phyloP scores from a whole-genome alignment of 2,113 vertebrate genomes.

The Sterna hirundo region DNA sequence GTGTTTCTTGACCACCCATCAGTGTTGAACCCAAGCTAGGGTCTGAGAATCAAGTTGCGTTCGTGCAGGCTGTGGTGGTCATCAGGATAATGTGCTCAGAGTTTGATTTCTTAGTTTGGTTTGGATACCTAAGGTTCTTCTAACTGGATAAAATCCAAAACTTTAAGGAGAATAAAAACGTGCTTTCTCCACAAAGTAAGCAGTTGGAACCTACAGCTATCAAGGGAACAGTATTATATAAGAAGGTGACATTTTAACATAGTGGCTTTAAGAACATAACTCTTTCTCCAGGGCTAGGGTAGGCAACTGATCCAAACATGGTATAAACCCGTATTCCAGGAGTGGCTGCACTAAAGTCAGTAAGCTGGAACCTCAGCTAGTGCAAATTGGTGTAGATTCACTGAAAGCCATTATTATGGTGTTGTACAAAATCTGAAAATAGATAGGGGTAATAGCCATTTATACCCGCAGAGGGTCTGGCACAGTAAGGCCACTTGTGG shows the following conservation, averaged over 20 bases:
- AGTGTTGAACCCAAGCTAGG: not conserved
- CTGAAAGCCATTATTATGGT: not conserved
- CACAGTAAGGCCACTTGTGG: not conserved
- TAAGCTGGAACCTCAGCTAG: not conserved
- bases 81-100: not conserved
- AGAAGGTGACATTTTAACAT: not conserved
- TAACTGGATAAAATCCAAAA: not conserved
- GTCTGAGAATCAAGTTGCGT: not conserved
- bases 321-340: not conserved
- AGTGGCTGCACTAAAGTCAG: not conserved
- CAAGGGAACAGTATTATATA: not conserved
- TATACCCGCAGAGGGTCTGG: not conserved
- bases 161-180: not conserved
- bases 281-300: not conserved
- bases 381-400: not conserved
- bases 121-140: not conserved
- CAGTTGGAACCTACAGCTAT: not conserved
- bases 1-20: not conserved
- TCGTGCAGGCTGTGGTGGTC: not conserved
- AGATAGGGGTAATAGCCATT: not conserved
- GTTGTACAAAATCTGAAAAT: not conserved
- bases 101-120: not conserved
- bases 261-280: not conserved
- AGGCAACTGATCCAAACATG: not conserved
- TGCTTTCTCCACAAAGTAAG: not conserved